These are phyloP conservation scores for Telenomus remus DNA, from an alignment of 1,140 invertebrate genomes.

Conservation along the genomic window DNA sequence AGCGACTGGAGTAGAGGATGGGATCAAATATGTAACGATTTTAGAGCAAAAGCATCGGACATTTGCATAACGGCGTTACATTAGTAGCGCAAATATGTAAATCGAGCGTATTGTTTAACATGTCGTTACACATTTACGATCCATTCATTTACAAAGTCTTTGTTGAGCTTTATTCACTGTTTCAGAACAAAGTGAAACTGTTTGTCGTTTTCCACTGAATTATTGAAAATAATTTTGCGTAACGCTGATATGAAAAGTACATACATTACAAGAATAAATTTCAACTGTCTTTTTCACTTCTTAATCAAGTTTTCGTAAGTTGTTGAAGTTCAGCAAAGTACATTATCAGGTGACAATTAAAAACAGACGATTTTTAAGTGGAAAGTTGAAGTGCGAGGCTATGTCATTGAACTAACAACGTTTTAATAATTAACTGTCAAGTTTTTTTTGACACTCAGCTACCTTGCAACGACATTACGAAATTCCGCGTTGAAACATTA, in stretches of 20 bases:
- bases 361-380: constrained; percentile 18
- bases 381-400: constrained; percentile 21
- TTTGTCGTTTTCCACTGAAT: not conserved
- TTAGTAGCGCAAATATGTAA: constrained; percentile 37
- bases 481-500: constrained; percentile 25
- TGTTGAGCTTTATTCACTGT: constrained; percentile 3
- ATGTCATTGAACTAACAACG: constrained; percentile 21
- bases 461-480: constrained; percentile 33
- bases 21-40: constrained; percentile 40
- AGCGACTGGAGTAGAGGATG: not conserved
- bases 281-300: no score
- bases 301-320: no score
- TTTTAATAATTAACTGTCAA: constrained; percentile 38
- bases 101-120: constrained; percentile 37
- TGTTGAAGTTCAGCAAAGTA: not conserved
- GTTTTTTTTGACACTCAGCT: constrained; percentile 18
- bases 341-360: not conserved
- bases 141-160: constrained; percentile 8
- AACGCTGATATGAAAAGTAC: no score
- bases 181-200: not conserved
- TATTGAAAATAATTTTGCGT: not conserved
- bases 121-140: constrained; percentile 19
- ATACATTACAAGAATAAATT: no score
- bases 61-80: constrained; percentile 37
- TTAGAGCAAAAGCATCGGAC: constrained; percentile 17